Evolutionary conservation across 2,113 vertebrate genomes (phyloP).

Genomic region (Numenius arquata): DNA sequence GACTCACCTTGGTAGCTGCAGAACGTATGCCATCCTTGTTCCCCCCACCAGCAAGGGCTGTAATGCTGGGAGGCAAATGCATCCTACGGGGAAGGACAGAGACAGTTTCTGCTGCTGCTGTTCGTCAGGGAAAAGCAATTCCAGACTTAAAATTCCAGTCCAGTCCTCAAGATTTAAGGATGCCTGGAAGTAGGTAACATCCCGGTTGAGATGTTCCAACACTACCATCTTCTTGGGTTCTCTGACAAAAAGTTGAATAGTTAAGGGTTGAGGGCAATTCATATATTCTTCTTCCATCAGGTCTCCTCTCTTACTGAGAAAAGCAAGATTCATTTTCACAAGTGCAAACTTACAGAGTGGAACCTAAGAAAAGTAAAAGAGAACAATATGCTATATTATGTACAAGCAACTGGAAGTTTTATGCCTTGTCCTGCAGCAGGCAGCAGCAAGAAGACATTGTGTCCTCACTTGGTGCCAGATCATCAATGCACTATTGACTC

Average conservation of each 20-base stretch:
- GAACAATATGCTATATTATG: neutral
- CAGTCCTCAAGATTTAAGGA: neutral
- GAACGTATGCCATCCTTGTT: neutral
- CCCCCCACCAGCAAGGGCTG: neutral
- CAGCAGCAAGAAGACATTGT: neutral
- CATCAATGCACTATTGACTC: neutral
- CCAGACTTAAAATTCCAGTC: neutral
- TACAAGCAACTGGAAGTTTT: neutral
- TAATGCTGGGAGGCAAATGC: neutral
- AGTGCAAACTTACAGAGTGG: neutral
- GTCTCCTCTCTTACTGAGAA: neutral
- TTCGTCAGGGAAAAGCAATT: neutral
- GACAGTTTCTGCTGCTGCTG: neutral
- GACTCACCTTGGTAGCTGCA: constrained; percentile 5
- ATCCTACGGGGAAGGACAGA: neutral
- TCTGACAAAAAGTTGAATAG: neutral
- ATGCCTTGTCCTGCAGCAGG: neutral
- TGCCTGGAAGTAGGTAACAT: neutral
- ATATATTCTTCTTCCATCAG: neutral
- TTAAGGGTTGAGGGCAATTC: neutral
- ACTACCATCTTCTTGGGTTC: neutral
- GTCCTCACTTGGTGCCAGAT: neutral
- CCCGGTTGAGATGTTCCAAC: neutral
- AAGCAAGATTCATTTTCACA: neutral
- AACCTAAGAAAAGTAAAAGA: neutral